Evolutionary conservation across 2,113 vertebrate species (phyloP).

Genomic region (Myrmecobius fasciatus): DNA sequence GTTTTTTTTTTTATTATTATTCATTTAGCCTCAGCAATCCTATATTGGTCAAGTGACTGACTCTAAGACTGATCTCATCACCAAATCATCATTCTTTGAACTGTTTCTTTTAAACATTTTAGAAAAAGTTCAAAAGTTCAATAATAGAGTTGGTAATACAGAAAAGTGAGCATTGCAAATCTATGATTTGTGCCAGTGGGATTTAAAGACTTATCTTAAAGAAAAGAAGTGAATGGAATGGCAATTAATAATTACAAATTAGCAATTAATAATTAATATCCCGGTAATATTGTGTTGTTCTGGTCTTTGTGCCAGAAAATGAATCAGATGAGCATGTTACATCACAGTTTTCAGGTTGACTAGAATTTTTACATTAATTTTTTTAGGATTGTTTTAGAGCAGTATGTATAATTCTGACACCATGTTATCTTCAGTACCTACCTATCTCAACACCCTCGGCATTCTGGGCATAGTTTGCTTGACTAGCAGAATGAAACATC

Average conservation of each 20-base stretch:
- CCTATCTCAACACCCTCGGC: background rate
- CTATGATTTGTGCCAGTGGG: background rate
- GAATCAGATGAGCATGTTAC: background rate
- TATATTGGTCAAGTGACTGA: slow-evolving; percentile 50
- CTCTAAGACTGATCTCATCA: slow-evolving; percentile 50
- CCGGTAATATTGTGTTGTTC: background rate
- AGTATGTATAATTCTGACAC: background rate
- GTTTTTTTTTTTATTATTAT: slow-evolving; percentile 43
- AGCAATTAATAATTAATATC: background rate
- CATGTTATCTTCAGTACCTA: background rate
- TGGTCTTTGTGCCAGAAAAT: slow-evolving; percentile 16
- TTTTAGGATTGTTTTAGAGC: background rate
- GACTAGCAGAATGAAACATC: background rate
- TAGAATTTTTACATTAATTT: background rate
- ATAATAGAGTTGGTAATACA: background rate
- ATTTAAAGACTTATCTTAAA: slow-evolving; percentile 23
- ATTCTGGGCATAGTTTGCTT: background rate
- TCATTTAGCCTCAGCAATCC: background rate
- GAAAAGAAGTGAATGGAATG: background rate
- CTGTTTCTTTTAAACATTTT: slow-evolving; percentile 20
- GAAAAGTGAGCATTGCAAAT: background rate
- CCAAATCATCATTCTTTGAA: background rate
- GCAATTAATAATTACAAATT: background rate
- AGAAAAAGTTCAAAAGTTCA: slow-evolving; percentile 48
- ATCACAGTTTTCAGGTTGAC: background rate